A percentile compares a stretch with the other conserved stretches of the same genome.
phyloP scores from a whole-genome alignment of 2,888 invertebrate genomes.

The Ornithoptera priamus region DNA sequence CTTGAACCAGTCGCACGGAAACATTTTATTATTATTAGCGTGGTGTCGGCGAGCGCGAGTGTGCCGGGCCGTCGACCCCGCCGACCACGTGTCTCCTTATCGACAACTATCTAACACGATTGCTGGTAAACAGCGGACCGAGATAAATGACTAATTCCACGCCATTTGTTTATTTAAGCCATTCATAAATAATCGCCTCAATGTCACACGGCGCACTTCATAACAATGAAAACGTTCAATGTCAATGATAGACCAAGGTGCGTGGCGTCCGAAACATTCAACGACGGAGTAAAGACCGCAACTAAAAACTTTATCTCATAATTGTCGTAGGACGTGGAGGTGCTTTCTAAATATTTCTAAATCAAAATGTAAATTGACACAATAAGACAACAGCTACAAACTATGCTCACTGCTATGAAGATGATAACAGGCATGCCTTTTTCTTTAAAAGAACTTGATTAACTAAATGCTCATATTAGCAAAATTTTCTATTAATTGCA shows the following conservation, averaged over 20 bases:
- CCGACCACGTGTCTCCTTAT: constrained; percentile 79
- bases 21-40: constrained; percentile 81
- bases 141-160: constrained; percentile 80
- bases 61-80: constrained; percentile 77
- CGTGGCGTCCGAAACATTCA: background rate
- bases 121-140: constrained; percentile 77
- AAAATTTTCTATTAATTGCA: constrained; percentile 46
- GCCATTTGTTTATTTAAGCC: constrained; percentile 68
- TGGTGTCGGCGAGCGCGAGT: constrained; percentile 80
- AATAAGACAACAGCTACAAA: background rate
- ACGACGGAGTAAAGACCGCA: background rate
- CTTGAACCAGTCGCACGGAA: constrained; percentile 81
- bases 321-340: background rate
- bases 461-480: background rate
- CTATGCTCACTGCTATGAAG: no score
- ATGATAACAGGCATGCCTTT: background rate
- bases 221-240: constrained; percentile 44
- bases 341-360: no score
- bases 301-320: background rate
- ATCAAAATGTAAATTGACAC: background rate
- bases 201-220: constrained; percentile 59
- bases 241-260: background rate
- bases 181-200: constrained; percentile 73
- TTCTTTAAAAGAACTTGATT: no score
- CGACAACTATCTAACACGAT: constrained; percentile 81